Conservation (phyloP, 2,797 vertebrate species). For the Coccyzus lansbergi region DNA sequence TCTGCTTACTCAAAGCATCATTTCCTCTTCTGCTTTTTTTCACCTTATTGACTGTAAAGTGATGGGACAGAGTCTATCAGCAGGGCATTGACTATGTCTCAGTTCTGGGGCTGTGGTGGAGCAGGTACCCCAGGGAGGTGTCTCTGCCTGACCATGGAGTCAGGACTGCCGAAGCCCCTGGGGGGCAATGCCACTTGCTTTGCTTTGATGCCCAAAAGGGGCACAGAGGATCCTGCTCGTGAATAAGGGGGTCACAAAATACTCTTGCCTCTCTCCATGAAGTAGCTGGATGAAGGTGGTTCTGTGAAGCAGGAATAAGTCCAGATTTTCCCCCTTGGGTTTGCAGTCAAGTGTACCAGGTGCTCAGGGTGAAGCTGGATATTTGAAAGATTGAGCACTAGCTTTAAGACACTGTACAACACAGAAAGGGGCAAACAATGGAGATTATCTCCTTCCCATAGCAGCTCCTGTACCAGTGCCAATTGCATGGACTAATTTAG, state of each 20-base stretch:
- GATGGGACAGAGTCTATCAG: not conserved
- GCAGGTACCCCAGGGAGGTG: not conserved
- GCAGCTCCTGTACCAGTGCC: not conserved
- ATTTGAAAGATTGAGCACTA: no score
- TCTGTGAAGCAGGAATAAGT: not conserved
- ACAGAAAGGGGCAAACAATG: not conserved
- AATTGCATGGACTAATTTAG: not conserved
- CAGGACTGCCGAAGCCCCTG: not conserved
- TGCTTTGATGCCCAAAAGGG: not conserved
- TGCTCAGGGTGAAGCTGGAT: not conserved
- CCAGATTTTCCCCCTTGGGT: not conserved
- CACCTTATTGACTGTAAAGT: not conserved
- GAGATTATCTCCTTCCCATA: not conserved
- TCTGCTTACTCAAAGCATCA: not conserved
- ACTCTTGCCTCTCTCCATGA: fast-evolving
- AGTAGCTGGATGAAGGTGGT: not conserved
- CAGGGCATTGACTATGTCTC: not conserved
- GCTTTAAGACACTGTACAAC: not conserved
- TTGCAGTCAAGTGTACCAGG: no score
- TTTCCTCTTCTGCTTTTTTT: not conserved
- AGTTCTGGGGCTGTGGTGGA: not conserved
- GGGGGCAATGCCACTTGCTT: not conserved
- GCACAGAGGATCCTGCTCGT: fast-evolving
- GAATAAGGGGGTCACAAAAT: no score
- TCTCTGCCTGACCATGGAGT: not conserved